Evolutionary conservation across 92 coral and sea anemone genomes (phyloP), one percentile per base, ranked within the genome.

Genomic region (Phenganax marumi): DNA sequence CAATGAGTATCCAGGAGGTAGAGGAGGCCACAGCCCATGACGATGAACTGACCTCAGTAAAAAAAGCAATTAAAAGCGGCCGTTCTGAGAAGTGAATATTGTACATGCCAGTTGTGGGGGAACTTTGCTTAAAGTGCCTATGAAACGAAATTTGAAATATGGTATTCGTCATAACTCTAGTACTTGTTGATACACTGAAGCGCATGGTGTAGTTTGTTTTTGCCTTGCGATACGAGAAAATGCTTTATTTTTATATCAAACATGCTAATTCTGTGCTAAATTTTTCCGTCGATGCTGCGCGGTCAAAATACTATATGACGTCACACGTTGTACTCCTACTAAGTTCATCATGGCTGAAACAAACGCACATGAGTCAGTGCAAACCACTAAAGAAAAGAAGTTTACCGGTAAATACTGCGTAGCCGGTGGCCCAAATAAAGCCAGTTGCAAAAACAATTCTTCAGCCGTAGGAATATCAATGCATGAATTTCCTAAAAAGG

Each of bases 341-440:
- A 3, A 70, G 76, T 70, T 21, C 53, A 43, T 70, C 76, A 70
- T 70, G 76, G 76, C 76, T 21, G 76, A 70, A 8, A 70, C 51
- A 70, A 70, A 21, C 16, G 52, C 76, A 70, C n/a, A 70, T 8
- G 55, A 23, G 8, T 70, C 76, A 70, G 76, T 70, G 76, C 76
- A 70, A 70, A 16, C 76, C 76, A 43, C 52, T 70, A 70, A 12
- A 70, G 76, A 43, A 70, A 70, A 70, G 76, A 70, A 70, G 11
- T 43, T 8, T 70, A 11, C 23, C 76, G 76, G 76, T 23, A 70
- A 70, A 70, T 70, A 70, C 23, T 70, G 76, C 53, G 76, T 70
- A 70, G 76, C 76, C 76, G 76, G 76, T 70, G 76, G 76, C 76
- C 76, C 76, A 70, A 70, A 70, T 70, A 43, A 43, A 21, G 51